phyloP scores from a whole-genome alignment of 2,888 invertebrate species.

The Pterostichus madidus region DNA sequence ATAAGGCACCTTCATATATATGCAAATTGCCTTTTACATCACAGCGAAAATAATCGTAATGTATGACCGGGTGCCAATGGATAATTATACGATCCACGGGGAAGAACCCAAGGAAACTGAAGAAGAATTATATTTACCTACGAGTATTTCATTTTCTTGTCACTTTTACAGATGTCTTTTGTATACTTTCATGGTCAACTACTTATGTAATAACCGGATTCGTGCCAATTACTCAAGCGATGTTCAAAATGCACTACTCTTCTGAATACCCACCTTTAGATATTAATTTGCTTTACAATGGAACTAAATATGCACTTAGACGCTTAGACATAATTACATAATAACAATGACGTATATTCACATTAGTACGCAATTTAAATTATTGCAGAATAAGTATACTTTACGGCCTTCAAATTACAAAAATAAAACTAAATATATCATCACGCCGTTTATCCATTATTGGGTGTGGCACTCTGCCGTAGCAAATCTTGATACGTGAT shows the following conservation, averaged over 20 bases:
- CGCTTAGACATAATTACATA: too few relatives aligned
- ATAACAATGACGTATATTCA: too few relatives aligned
- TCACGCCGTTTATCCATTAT: too few relatives aligned
- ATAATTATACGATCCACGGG: slow-evolving; percentile 26
- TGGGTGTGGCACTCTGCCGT: too few relatives aligned
- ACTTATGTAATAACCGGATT: slow-evolving; percentile 48
- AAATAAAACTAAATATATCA: too few relatives aligned
- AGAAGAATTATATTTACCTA: slow-evolving; percentile 6
- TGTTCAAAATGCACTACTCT: slow-evolving; percentile 21
- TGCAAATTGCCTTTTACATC: slow-evolving; percentile 63
- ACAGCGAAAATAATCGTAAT: slow-evolving; percentile 19
- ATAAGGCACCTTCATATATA: slow-evolving; percentile 66
- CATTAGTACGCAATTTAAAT: too few relatives aligned
- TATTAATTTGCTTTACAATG: slow-evolving; percentile 31
- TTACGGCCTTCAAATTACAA: too few relatives aligned
- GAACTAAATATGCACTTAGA: neutral
- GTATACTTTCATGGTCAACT: slow-evolving; percentile 40
- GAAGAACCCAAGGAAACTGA: slow-evolving; percentile 46
- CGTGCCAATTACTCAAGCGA: slow-evolving; percentile 41
- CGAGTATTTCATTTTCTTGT: slow-evolving; percentile 19
- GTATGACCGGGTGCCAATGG: slow-evolving; percentile 43
- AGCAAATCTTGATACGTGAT: too few relatives aligned
- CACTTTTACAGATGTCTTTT: slow-evolving; percentile 14
- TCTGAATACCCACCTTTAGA: neutral
- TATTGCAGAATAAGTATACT: too few relatives aligned